These are phyloP conservation scores for Leptinotarsa haldemani DNA, from an alignment of 2,888 invertebrate genomes.

Conservation along the genomic window DNA sequence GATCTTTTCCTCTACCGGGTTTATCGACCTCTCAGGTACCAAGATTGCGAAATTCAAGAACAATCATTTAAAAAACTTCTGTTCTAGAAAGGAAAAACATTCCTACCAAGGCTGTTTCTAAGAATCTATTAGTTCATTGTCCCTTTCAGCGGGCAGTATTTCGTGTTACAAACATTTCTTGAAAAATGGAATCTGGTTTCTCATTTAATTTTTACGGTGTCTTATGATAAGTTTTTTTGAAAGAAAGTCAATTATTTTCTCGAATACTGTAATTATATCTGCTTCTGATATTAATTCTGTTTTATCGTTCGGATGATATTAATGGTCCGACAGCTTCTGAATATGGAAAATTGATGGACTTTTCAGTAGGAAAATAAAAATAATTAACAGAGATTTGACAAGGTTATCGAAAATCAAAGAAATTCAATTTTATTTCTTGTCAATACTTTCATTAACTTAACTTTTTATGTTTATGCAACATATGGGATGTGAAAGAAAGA, in stretches of 20 bases:
- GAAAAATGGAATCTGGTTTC: conserved; percentile 28
- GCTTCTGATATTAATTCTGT: conserved; percentile 31
- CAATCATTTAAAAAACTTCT: conserved; percentile 51
- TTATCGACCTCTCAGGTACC: conserved; percentile 53
- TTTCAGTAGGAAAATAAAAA: not conserved
- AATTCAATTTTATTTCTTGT: conserved; percentile 18
- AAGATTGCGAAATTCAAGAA: conserved; percentile 48
- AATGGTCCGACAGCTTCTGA: conserved; percentile 15
- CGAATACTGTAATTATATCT: conserved; percentile 21
- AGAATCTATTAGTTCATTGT: conserved; percentile 50
- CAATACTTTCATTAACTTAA: not conserved
- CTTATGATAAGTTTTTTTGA: conserved; percentile 35
- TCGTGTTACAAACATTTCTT: conserved; percentile 40
- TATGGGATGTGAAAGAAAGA: no score
- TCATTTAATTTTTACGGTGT: conserved; percentile 43
- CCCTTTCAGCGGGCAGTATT: conserved; percentile 43
- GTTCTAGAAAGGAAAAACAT: conserved; percentile 43
- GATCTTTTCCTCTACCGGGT: conserved; percentile 48
- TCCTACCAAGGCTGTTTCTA: conserved; percentile 38
- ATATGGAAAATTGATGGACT: not conserved
- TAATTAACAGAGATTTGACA: conserved; percentile 1
- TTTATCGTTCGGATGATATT: conserved; percentile 7
- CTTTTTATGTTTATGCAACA: not conserved
- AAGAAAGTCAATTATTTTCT: conserved; percentile 39
- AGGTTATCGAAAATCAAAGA: conserved; percentile 22